Conservation (phyloP, 2,888 invertebrate species). For the Lamproptera curius region DNA sequence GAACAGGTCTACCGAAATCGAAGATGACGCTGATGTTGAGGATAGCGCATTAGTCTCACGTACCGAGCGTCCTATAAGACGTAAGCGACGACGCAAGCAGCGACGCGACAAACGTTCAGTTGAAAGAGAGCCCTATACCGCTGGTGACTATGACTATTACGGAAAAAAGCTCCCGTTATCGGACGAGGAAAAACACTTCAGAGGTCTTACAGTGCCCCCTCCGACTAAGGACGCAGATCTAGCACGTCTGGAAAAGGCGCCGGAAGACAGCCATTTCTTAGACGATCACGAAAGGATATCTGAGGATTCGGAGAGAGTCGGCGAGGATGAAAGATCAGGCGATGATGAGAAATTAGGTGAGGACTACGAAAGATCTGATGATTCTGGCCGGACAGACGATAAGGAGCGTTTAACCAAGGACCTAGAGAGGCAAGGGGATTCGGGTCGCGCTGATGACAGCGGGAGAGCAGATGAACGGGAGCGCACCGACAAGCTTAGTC, state of each 20-base stretch:
- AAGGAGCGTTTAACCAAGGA: slow-evolving; percentile 24
- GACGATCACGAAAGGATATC: slow-evolving; percentile 54
- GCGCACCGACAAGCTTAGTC: slow-evolving; percentile 45
- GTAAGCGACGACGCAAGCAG: slow-evolving; percentile 51
- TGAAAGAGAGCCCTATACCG: slow-evolving; percentile 39
- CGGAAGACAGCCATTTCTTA: slow-evolving; percentile 42
- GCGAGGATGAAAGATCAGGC: slow-evolving; percentile 33
- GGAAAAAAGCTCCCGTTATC: slow-evolving; percentile 56
- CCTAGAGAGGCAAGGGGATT: slow-evolving; percentile 35
- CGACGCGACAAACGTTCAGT: slow-evolving; percentile 46
- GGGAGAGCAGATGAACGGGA: slow-evolving; percentile 36
- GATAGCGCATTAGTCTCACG: slow-evolving; percentile 41
- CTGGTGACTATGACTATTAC: slow-evolving; percentile 60
- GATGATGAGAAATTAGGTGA: slow-evolving; percentile 25
- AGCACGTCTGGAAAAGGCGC: slow-evolving; percentile 44
- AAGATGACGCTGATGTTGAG: slow-evolving; percentile 43
- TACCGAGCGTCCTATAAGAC: slow-evolving; percentile 45
- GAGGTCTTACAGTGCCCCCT: slow-evolving; percentile 48
- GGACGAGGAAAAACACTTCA: slow-evolving; percentile 54
- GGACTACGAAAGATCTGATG: slow-evolving; percentile 6
- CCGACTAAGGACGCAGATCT: slow-evolving; percentile 57
- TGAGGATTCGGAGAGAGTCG: slow-evolving; percentile 47
- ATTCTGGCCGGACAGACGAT: slow-evolving; percentile 23
- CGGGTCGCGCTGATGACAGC: slow-evolving; percentile 35
- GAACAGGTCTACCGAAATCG: slow-evolving; percentile 27